A percentile compares a stretch with the other conserved stretches of the same genome.
These are phyloP conservation scores for Cerceris ruficornis DNA, from an alignment of 2,888 invertebrate species.

Conservation along the genomic window DNA sequence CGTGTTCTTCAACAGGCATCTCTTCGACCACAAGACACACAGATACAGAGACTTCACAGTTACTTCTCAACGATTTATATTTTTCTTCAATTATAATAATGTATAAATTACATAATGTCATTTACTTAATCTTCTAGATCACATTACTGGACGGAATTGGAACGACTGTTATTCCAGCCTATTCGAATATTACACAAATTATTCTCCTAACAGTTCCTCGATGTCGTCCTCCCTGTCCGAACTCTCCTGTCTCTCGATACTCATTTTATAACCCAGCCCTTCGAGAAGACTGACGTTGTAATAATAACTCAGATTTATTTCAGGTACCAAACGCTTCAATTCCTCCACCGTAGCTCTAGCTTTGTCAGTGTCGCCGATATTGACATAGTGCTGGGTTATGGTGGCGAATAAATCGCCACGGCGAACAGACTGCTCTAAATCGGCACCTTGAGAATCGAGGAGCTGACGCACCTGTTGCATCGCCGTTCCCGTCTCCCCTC, in stretches of 20 bases:
- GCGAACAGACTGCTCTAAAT: conserved; percentile 78
- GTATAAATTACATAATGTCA: not conserved
- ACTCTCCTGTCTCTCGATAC: conserved; percentile 72
- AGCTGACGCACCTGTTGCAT: conserved; percentile 84
- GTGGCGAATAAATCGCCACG: conserved; percentile 79
- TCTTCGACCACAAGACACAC: not conserved
- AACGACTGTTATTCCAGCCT: not conserved
- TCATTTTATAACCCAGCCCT: conserved; percentile 76
- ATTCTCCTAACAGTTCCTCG: conserved; percentile 79
- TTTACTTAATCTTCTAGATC: conserved; percentile 38
- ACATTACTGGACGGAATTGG: conserved; percentile 64
- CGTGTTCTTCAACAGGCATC: not conserved
- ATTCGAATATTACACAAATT: conserved; percentile 20
- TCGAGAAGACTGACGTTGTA: conserved; percentile 76
- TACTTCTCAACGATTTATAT: conserved; percentile 1
- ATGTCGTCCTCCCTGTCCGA: conserved; percentile 79
- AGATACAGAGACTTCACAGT: not conserved
- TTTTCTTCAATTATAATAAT: conserved; percentile 22
- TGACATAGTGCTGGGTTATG: conserved; percentile 77
- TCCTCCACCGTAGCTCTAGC: conserved; percentile 77
- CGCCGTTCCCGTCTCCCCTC: conserved; percentile 84
- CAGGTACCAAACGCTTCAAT: conserved; percentile 77
- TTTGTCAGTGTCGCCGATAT: conserved; percentile 75
- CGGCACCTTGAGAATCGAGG: conserved; percentile 78
- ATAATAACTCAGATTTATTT: conserved; percentile 78